Base-by-base conservation (phyloP, 2,113 vertebrate species). In the Plestiodon gilberti region DNA sequence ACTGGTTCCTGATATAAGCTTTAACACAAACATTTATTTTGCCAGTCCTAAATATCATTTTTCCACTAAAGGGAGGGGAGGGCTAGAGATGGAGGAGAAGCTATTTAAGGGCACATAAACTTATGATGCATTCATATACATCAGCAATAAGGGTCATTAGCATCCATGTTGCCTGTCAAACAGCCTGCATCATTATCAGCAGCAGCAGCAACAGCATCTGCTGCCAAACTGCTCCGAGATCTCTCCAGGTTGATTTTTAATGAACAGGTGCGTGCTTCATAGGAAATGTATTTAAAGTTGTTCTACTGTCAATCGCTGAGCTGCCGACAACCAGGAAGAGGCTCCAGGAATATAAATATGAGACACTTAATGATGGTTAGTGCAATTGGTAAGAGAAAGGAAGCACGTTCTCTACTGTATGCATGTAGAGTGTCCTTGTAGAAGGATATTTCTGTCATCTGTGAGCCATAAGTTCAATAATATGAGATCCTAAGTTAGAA, bases 231-330 rank as follows among this genome's bases (percentile, higher is more conserved):
- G 79, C 78, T 86, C 1, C 80, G 62, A 90, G 64, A 65, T 73
- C 1, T 10, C 70, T 87, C 65, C 75, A 90, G 65, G 88, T 89
- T 79, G 40, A 64, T 84, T 80, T 88, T 92, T 94, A 90, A 89
- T 84, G 90, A 93, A 69, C 87, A 95, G 89, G 89, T 94, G 91
- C 89, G 89, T 93, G 79, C 89, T 93, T 87, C 90, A 85, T 91
- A 83, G 2, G 79, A 69, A 89, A 87, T 87, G 85, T 88, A 92
- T 92, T 91, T 82, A 91, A 93, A 92, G 67, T 83, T 91, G 38
- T 62, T 89, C 52, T 83, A 25, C 77, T 94, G 91, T 88, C 87
- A 89, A 87, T 83, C 91, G 25, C 28, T 90, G 87, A 89, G 62
- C 89, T 91, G 76, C 86, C 77, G 90, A 69, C 25, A 93, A 87